Conservation (phyloP, 2,113 vertebrate genomes). For the Ceratotherium simum region DNA sequence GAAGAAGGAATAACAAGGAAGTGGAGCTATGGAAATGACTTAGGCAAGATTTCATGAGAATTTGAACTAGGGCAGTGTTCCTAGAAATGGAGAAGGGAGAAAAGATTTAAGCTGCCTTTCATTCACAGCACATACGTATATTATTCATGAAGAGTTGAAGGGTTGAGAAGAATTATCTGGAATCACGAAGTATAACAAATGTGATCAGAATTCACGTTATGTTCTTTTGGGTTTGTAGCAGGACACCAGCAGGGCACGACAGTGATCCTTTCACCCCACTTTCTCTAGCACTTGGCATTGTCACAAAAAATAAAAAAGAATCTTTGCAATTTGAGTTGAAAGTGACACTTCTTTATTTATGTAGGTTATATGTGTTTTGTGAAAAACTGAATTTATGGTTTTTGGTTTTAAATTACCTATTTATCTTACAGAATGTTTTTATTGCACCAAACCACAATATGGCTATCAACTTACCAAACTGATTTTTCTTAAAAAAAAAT, state of each 20-base stretch:
- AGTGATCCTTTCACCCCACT: not conserved
- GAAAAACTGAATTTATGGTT: not conserved
- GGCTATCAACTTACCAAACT: not conserved
- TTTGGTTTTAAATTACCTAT: not conserved
- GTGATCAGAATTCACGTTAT: not conserved
- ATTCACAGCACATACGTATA: not conserved
- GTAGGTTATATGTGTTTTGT: not conserved
- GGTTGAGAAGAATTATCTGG: not conserved
- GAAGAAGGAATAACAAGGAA: not conserved
- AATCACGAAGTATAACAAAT: not conserved
- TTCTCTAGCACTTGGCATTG: not conserved
- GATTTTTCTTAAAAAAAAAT: not conserved
- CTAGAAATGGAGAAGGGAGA: not conserved
- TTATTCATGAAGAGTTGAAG: not conserved
- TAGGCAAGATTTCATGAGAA: not conserved
- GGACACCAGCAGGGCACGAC: not conserved
- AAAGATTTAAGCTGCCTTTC: not conserved
- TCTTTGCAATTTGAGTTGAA: not conserved
- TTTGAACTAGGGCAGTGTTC: not conserved
- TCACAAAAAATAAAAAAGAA: not conserved
- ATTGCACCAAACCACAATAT: not conserved
- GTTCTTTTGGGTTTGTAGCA: not conserved
- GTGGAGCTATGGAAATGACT: not conserved
- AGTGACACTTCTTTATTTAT: conserved; percentile 4
- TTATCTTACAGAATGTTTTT: not conserved